Evolutionary conservation across 2,113 vertebrate species (phyloP).

Genomic region (Eolophus roseicapilla): DNA sequence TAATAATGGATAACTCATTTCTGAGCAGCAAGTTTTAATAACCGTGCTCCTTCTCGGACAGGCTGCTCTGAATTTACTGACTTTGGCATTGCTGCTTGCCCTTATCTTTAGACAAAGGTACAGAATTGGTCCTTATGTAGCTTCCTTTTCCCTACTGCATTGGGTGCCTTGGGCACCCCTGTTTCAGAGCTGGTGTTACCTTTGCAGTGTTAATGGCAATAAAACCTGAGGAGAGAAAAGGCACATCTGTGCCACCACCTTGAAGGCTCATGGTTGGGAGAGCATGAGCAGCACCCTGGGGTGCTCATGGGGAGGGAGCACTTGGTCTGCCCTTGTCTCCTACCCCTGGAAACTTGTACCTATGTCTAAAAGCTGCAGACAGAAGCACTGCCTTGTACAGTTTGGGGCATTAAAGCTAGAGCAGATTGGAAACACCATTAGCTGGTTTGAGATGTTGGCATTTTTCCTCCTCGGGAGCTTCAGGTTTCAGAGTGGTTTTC

Average conservation of each 20-base stretch:
- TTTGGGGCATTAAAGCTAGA: background rate
- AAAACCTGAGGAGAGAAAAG: background rate
- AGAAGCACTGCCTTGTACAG: too few species aligned
- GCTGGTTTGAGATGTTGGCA: background rate
- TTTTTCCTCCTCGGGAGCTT: background rate
- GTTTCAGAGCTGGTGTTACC: accelerated
- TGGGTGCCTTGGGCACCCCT: background rate
- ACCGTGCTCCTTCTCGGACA: accelerated
- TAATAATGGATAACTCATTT: conserved; percentile 14
- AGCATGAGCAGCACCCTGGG: background rate
- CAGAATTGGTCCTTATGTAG: background rate
- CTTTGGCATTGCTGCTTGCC: background rate
- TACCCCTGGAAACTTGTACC: too few species aligned
- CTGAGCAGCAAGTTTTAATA: background rate
- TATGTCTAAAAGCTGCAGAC: background rate
- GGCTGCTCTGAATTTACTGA: background rate
- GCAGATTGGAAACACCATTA: accelerated
- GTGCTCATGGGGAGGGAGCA: accelerated
- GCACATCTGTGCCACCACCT: background rate
- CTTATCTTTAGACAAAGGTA: background rate
- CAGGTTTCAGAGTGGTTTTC: background rate
- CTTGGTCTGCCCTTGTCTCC: background rate
- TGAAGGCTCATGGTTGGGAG: accelerated
- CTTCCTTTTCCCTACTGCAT: background rate
- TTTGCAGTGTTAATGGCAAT: background rate